Conservation (phyloP, 1,140 invertebrate species). For the Pristionchus pacificus region DNA sequence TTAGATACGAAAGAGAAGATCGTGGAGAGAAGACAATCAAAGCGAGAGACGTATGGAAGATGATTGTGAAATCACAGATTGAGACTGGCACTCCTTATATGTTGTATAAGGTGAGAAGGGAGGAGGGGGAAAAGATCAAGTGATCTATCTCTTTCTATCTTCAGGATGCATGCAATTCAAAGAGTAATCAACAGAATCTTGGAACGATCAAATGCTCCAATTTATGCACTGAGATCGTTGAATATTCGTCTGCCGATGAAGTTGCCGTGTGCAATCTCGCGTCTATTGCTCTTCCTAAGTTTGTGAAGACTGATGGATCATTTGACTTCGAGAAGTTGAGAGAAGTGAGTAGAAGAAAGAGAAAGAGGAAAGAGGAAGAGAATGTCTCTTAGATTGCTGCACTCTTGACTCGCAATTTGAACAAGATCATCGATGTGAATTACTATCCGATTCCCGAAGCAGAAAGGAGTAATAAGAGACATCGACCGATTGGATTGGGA, state of each 20-base stretch:
- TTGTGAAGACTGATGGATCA: constrained; percentile 71
- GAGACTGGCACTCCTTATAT: constrained; percentile 98
- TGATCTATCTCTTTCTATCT: not conserved
- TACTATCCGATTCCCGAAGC: constrained; percentile 83
- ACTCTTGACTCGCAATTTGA: constrained; percentile 77
- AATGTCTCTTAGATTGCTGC: not conserved
- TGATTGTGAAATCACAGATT: constrained; percentile 89
- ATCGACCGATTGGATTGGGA: constrained; percentile 91
- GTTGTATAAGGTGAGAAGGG: constrained; percentile 60
- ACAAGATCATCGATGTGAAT: constrained; percentile 95
- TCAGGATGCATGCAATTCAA: constrained; percentile 84
- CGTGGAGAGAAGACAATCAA: constrained; percentile 72
- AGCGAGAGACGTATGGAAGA: constrained; percentile 86
- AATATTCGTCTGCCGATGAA: constrained; percentile 83
- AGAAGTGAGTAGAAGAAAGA: constrained; percentile 68
- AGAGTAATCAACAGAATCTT: constrained; percentile 96
- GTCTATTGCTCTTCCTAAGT: constrained; percentile 95
- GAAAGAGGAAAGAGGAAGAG: not conserved
- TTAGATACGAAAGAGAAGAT: constrained; percentile 79
- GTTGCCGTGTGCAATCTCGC: constrained; percentile 94
- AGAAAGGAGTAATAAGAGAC: constrained; percentile 77
- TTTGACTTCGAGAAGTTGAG: constrained; percentile 87
- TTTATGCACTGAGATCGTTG: constrained; percentile 93
- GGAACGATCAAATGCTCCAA: constrained; percentile 98
- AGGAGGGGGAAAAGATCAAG: not conserved